Conservation (phyloP, 2,888 invertebrate species). For the Automeris io region DNA sequence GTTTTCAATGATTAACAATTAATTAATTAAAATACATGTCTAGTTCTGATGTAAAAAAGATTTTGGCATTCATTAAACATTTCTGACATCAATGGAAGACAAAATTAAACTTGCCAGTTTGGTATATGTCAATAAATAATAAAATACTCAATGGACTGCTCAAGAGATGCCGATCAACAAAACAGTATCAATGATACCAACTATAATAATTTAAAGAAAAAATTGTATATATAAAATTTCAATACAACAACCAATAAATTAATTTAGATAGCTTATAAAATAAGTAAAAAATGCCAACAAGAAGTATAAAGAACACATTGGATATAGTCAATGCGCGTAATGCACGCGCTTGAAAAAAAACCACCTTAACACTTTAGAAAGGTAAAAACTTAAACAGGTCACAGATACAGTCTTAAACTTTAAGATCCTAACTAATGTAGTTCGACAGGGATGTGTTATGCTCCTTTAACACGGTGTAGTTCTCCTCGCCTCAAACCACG, state of each 20-base stretch:
- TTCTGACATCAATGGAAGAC: conserved; percentile 18
- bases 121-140: conserved; percentile 33
- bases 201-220: conserved; percentile 71
- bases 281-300: conserved; percentile 77
- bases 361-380: conserved; percentile 63
- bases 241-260: conserved; percentile 77
- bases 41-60: conserved; percentile 9
- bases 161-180: conserved; percentile 64
- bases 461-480: conserved; percentile 71
- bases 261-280: conserved; percentile 75
- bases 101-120: conserved; percentile 18
- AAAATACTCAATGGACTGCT: conserved; percentile 59
- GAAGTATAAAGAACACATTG: conserved; percentile 75
- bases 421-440: conserved; percentile 74
- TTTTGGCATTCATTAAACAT: conserved; percentile 12
- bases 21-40: no score
- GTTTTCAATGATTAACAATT: no score
- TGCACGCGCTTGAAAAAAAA: conserved; percentile 38
- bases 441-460: conserved; percentile 75
- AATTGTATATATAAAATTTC: conserved; percentile 61
- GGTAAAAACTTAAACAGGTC: conserved; percentile 76
- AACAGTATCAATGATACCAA: conserved; percentile 47
- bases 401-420: conserved; percentile 78
- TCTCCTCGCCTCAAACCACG: conserved; percentile 50
- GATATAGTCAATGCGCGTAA: conserved; percentile 46